These are phyloP conservation scores for Teinopalpus imperialis DNA, from an alignment of 2,888 invertebrate genomes.

Conservation along the genomic window DNA sequence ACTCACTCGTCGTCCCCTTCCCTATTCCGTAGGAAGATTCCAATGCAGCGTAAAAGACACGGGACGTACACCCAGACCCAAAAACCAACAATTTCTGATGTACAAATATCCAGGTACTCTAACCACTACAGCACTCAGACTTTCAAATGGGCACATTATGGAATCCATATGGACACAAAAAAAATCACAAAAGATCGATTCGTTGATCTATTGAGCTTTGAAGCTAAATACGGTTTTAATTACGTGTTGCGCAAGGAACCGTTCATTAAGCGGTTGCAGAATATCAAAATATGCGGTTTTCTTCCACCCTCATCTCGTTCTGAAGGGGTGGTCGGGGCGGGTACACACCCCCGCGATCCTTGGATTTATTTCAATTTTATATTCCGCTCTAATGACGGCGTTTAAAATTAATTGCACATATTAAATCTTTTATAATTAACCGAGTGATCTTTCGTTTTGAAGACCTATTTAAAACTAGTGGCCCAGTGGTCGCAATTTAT, in stretches of 20 bases:
- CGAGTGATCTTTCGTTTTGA: too few relatives aligned
- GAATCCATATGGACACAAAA: background rate
- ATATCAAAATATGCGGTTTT: slow-evolving; percentile 61
- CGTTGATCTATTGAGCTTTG: slow-evolving; percentile 55
- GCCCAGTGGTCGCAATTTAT: too few relatives aligned
- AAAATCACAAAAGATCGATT: slow-evolving; percentile 44
- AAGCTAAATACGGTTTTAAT: slow-evolving; percentile 69
- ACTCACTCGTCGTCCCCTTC: too few relatives aligned
- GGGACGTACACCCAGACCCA: too few relatives aligned
- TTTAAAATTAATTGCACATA: slow-evolving; percentile 57
- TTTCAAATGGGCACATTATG: background rate
- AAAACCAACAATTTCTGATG: too few relatives aligned
- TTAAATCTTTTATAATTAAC: slow-evolving; percentile 44
- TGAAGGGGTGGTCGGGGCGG: slow-evolving; percentile 47
- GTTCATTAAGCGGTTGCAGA: slow-evolving; percentile 70
- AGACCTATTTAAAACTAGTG: too few relatives aligned
- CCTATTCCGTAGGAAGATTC: too few relatives aligned
- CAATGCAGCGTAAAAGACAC: too few relatives aligned
- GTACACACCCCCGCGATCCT: slow-evolving; percentile 45
- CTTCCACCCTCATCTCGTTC: slow-evolving; percentile 33
- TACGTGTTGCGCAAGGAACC: slow-evolving; percentile 49
- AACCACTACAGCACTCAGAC: too few relatives aligned
- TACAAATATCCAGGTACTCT: too few relatives aligned
- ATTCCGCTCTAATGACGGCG: slow-evolving; percentile 44
- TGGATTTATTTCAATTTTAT: slow-evolving; percentile 19